These are phyloP conservation scores for Oostethus manadensis DNA, from an alignment of 2,113 vertebrate species.

Conservation along the genomic window DNA sequence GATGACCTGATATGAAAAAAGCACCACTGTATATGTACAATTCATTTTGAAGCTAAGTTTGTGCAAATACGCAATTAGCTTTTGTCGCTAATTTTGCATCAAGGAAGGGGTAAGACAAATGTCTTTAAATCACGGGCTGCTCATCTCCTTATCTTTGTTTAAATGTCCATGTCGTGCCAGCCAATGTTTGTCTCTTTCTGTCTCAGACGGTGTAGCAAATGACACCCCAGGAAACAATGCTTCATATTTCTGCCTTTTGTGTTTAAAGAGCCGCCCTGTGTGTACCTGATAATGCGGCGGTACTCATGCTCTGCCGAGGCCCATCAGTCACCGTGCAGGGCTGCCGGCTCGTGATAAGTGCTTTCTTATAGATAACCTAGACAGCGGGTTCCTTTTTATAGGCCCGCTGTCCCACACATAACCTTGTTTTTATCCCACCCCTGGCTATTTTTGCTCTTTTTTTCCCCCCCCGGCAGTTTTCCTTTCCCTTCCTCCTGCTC, in stretches of 20 bases:
- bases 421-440: slow-evolving; percentile 57
- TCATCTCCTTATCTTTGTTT: slow-evolving; percentile 9
- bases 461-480: neutral
- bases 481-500: neutral
- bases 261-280: slow-evolving; percentile 68
- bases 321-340: slow-evolving; percentile 66
- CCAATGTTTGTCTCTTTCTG: slow-evolving; percentile 14
- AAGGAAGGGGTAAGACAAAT: too few species aligned
- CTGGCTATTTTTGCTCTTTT: slow-evolving; percentile 29
- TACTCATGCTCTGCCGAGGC: slow-evolving; percentile 54
- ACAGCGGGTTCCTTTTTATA: slow-evolving; percentile 67
- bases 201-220: slow-evolving; percentile 32
- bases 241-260: slow-evolving; percentile 67
- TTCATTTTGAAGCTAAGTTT: too few species aligned
- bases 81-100: too few species aligned
- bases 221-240: slow-evolving; percentile 55
- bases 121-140: slow-evolving; percentile 6
- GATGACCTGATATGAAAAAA: too few species aligned
- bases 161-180: slow-evolving; percentile 20
- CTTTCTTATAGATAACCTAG: slow-evolving; percentile 75
- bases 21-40: too few species aligned
- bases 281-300: slow-evolving; percentile 64
- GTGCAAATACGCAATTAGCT: too few species aligned
- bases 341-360: slow-evolving; percentile 71
- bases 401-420: slow-evolving; percentile 59